Conservation (phyloP, 1,140 invertebrate genomes). For the Nasonia longicornis region DNA sequence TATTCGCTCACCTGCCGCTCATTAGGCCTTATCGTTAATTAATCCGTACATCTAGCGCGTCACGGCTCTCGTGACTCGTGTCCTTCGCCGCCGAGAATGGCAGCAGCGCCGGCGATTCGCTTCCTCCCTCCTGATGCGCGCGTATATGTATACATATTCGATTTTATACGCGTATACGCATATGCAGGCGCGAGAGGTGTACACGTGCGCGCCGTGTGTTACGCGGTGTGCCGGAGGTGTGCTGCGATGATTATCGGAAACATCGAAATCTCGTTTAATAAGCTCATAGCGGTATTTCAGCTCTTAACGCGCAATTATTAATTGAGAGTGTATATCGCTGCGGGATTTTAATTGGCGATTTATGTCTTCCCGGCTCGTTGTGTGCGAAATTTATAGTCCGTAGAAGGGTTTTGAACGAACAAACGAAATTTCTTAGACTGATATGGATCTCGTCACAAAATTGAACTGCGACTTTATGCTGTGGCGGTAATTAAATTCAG, state of each 20-base stretch:
- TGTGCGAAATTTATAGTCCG: not conserved
- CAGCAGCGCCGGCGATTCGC: not conserved
- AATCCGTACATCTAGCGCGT: constrained; percentile 67
- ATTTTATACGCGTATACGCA: not conserved
- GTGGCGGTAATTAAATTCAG: not conserved
- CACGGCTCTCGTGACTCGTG: constrained; percentile 68
- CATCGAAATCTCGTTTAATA: constrained; percentile 38
- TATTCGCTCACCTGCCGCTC: constrained; percentile 67
- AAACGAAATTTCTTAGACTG: not conserved
- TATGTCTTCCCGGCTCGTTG: not conserved
- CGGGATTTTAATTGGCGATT: not conserved
- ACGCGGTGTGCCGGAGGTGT: not conserved
- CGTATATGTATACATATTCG: not conserved
- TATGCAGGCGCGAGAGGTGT: not conserved
- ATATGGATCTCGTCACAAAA: not conserved
- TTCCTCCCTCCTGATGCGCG: constrained; percentile 10
- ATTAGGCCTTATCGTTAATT: constrained; percentile 71
- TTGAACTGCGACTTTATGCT: not conserved
- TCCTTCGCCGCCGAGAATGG: constrained; percentile 55
- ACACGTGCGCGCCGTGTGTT: not conserved
- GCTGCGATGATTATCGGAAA: constrained; percentile 25
- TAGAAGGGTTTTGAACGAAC: no score
- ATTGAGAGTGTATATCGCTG: constrained; percentile 10
- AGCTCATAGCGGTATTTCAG: constrained; percentile 1
- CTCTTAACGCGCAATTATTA: not conserved